These are phyloP conservation scores for Sarcophaga carnaria DNA, from an alignment of 2,888 invertebrate genomes.

Conservation along the genomic window DNA sequence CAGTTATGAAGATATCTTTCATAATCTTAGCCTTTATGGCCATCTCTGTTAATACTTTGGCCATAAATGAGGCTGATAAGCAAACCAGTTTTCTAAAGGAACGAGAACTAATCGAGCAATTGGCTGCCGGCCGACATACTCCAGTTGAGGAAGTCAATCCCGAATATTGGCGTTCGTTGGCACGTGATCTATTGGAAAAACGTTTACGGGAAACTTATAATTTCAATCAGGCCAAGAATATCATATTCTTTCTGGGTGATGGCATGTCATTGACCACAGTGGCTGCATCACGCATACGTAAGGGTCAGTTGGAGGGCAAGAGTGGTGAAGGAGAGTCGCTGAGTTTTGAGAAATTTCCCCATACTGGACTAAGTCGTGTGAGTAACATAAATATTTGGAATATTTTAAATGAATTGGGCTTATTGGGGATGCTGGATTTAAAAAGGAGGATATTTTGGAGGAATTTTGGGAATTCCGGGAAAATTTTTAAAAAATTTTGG, in stretches of 20 bases:
- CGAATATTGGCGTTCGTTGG: conserved; percentile 72
- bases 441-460: neutral
- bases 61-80: neutral
- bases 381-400: neutral
- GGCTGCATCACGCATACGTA: conserved; percentile 85
- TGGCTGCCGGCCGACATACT: conserved; percentile 11
- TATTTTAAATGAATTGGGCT: neutral
- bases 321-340: conserved; percentile 85
- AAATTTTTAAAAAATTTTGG: neutral
- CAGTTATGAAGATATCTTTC: neutral
- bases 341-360: conserved; percentile 85
- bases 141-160: conserved; percentile 49
- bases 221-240: conserved; percentile 74
- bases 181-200: conserved; percentile 70
- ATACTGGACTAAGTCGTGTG: conserved; percentile 86
- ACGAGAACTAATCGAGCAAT: neutral
- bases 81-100: no score
- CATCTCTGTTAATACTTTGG: neutral
- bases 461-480: neutral
- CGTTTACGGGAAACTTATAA: conserved; percentile 64
- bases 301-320: conserved; percentile 84
- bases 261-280: conserved; percentile 88
- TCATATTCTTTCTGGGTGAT: conserved; percentile 82
- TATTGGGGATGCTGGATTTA: no score
- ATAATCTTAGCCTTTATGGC: neutral